phyloP scores from a whole-genome alignment of 2,797 vertebrate genomes.

The Enteromius argenteus region DNA sequence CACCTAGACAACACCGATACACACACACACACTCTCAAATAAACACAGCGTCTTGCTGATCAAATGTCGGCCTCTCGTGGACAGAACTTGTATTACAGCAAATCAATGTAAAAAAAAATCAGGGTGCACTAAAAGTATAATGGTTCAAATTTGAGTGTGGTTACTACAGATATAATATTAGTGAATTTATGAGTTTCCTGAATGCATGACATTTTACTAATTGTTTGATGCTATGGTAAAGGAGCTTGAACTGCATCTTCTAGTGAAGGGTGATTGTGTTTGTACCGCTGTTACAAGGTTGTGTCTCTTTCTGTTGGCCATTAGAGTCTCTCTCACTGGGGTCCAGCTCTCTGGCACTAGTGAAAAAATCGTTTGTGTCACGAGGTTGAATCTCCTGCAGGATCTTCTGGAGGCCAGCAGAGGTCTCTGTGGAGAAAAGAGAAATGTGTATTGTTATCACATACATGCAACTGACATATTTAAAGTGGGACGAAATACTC shows the following conservation, averaged over 20 bases:
- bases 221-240: neutral
- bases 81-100: constrained; percentile 54
- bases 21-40: constrained; percentile 19
- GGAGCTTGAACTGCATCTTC: neutral
- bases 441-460: neutral
- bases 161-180: neutral
- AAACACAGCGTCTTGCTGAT: neutral
- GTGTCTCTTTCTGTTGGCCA: constrained; percentile 3
- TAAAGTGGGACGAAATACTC: neutral
- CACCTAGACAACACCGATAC: constrained; percentile 58
- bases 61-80: constrained; percentile 71
- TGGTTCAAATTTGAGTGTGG: neutral
- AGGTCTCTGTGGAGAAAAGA: constrained; percentile 76
- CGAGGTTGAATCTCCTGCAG: constrained; percentile 92
- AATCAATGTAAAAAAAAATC: neutral
- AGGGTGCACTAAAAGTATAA: neutral
- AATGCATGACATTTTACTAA: neutral
- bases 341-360: constrained; percentile 84
- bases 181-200: neutral
- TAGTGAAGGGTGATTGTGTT: neutral
- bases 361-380: constrained; percentile 94
- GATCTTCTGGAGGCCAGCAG: constrained; percentile 86
- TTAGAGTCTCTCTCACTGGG: constrained; percentile 56
- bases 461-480: neutral
- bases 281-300: constrained; percentile 29